Evolutionary conservation across 2,888 invertebrate genomes (phyloP).

Genomic region (Drosophila ustulata): DNA sequence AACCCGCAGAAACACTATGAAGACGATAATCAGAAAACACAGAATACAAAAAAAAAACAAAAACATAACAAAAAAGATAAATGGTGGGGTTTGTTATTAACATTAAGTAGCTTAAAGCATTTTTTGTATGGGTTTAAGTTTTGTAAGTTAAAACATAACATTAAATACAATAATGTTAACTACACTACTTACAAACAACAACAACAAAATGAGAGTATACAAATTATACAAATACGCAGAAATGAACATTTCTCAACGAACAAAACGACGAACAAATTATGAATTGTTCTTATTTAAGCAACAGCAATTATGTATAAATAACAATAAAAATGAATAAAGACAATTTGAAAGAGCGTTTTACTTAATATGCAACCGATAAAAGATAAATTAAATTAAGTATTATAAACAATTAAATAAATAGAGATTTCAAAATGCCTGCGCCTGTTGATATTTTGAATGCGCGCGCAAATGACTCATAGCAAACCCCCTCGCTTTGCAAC

Average conservation of each 20-base stretch:
- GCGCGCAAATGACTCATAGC: slow-evolving; percentile 28
- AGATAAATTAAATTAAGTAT: too few relatives aligned
- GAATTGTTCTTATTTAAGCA: slow-evolving; percentile 57
- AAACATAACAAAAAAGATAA: slow-evolving; percentile 19
- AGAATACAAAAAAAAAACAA: slow-evolving; percentile 51
- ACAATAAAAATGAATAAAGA: slow-evolving; percentile 61
- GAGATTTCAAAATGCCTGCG: not conserved
- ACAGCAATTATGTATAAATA: slow-evolving; percentile 54
- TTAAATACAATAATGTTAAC: slow-evolving; percentile 71
- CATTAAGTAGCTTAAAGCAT: slow-evolving; percentile 70
- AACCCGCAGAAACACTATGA: slow-evolving; percentile 22
- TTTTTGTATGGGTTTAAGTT: slow-evolving; percentile 78
- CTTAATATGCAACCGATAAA: not conserved
- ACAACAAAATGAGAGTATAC: slow-evolving; percentile 19
- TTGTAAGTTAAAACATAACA: slow-evolving; percentile 72
- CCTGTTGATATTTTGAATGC: slow-evolving; percentile 21
- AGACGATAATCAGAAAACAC: slow-evolving; percentile 34
- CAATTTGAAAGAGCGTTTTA: slow-evolving; percentile 6
- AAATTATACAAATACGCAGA: slow-evolving; percentile 31
- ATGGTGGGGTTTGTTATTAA: slow-evolving; percentile 72
- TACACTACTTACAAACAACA: slow-evolving; percentile 48
- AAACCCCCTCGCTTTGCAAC: not conserved
- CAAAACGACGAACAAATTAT: slow-evolving; percentile 47
- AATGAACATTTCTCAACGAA: slow-evolving; percentile 57
- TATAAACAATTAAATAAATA: too few relatives aligned